Evolutionary conservation across 2,888 invertebrate genomes (phyloP).

Genomic region (Volucella bombylans): DNA sequence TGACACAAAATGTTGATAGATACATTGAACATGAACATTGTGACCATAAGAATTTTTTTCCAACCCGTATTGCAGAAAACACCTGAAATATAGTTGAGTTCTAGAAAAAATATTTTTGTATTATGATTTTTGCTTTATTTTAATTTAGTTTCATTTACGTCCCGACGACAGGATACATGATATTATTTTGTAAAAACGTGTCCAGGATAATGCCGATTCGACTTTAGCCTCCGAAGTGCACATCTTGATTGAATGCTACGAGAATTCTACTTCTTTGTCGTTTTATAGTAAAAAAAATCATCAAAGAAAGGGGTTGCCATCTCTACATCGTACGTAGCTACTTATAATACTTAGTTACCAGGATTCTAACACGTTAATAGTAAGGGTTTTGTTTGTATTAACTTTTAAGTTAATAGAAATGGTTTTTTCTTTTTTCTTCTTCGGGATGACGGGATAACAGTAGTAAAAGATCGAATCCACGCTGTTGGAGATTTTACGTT

Average conservation of each 20-base stretch:
- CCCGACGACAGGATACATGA: neutral
- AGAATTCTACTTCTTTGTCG: too few species aligned
- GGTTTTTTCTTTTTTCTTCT: too few species aligned
- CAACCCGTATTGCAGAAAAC: slow-evolving; percentile 1
- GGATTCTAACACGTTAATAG: too few species aligned
- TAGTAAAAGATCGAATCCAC: too few species aligned
- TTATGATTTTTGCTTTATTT: neutral
- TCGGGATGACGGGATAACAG: too few species aligned
- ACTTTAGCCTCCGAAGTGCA: neutral
- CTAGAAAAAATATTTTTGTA: neutral
- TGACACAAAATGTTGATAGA: slow-evolving; percentile 5
- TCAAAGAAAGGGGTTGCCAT: too few species aligned
- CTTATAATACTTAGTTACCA: too few species aligned
- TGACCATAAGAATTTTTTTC: slow-evolving; percentile 20
- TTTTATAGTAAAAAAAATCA: neutral
- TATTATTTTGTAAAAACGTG: slow-evolving; percentile 22
- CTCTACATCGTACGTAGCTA: too few species aligned
- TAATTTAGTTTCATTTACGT: slow-evolving; percentile 17
- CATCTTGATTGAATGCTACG: slow-evolving; percentile 12
- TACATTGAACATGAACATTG: slow-evolving; percentile 9
- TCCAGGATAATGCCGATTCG: slow-evolving; percentile 32
- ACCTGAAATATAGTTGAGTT: slow-evolving; percentile 36
- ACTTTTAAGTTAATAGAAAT: too few species aligned
- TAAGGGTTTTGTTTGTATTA: too few species aligned
- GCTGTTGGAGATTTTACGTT: too few species aligned